phyloP scores from a whole-genome alignment of 2,888 invertebrate genomes.

The Conops quadrifasciatus region DNA sequence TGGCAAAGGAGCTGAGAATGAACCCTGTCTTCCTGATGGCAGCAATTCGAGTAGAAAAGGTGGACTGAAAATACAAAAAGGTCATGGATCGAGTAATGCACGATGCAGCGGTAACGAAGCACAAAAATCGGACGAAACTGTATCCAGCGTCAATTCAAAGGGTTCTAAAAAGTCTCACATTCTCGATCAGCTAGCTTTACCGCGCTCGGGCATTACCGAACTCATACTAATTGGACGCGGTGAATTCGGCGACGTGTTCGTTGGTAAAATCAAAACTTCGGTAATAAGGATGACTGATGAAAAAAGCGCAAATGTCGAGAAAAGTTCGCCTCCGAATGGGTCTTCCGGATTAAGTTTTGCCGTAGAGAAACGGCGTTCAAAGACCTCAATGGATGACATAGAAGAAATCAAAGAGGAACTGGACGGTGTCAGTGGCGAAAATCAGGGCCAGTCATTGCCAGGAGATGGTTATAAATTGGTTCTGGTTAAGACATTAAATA shows the following conservation, averaged over 20 bases:
- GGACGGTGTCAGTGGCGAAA: constrained; percentile 44
- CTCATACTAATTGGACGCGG: constrained; percentile 79
- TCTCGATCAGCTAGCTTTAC: constrained; percentile 80
- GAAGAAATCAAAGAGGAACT: constrained; percentile 64
- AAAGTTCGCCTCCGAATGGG: constrained; percentile 43
- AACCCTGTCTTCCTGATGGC: constrained; percentile 60
- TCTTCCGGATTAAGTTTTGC: constrained; percentile 48
- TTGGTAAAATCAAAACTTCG: constrained; percentile 72
- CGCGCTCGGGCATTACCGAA: constrained; percentile 77
- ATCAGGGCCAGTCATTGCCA: constrained; percentile 51
- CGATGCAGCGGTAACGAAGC: constrained; percentile 66
- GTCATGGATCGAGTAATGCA: constrained; percentile 60
- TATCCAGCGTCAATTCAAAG: constrained; percentile 72
- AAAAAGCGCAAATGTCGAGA: constrained; percentile 56
- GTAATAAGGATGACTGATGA: constrained; percentile 51
- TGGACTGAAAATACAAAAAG: constrained; percentile 50
- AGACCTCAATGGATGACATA: constrained; percentile 65
- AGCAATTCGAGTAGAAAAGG: constrained; percentile 44
- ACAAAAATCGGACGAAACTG: constrained; percentile 73
- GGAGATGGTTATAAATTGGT: constrained; percentile 64
- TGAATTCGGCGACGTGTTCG: constrained; percentile 89
- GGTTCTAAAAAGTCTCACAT: constrained; percentile 70
- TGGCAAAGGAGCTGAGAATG: constrained; percentile 59
- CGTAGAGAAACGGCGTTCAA: constrained; percentile 62
- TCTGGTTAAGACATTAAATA: constrained; percentile 80